These are phyloP conservation scores for Promerops cafer DNA, from an alignment of 2,113 vertebrate genomes.

Conservation along the genomic window DNA sequence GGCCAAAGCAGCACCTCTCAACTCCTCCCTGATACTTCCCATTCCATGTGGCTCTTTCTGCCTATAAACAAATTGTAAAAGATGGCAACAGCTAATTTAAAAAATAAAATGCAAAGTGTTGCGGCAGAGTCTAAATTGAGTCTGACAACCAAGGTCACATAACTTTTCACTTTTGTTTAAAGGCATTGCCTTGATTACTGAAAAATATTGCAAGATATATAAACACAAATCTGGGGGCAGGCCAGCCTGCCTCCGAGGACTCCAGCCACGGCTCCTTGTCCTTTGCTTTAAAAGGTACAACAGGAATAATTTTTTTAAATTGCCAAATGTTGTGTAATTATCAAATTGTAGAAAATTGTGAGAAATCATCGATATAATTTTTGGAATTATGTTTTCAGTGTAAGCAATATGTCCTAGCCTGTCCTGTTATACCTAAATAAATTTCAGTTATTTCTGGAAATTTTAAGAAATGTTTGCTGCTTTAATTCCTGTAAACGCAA, in stretches of 20 bases:
- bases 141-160: conserved; percentile 72
- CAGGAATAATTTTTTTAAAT: background rate
- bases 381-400: background rate
- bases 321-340: conserved; percentile 14
- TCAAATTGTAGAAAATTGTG: background rate
- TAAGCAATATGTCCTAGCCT: background rate
- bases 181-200: conserved; percentile 51
- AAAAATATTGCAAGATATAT: background rate
- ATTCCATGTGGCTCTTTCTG: background rate
- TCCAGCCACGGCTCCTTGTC: background rate
- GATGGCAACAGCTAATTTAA: conserved; percentile 71
- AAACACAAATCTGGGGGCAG: background rate
- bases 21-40: background rate
- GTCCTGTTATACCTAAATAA: background rate
- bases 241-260: background rate
- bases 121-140: conserved; percentile 54
- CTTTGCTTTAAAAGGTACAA: background rate
- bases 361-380: background rate
- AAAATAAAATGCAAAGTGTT: conserved; percentile 71
- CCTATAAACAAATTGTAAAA: conserved; percentile 69
- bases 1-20: conserved; percentile 10
- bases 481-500: background rate
- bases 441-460: background rate
- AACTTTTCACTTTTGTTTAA: conserved; percentile 69
- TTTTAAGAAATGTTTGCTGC: background rate